phyloP scores from a whole-genome alignment of 1,140 invertebrate species.

The Augochlora pura region DNA sequence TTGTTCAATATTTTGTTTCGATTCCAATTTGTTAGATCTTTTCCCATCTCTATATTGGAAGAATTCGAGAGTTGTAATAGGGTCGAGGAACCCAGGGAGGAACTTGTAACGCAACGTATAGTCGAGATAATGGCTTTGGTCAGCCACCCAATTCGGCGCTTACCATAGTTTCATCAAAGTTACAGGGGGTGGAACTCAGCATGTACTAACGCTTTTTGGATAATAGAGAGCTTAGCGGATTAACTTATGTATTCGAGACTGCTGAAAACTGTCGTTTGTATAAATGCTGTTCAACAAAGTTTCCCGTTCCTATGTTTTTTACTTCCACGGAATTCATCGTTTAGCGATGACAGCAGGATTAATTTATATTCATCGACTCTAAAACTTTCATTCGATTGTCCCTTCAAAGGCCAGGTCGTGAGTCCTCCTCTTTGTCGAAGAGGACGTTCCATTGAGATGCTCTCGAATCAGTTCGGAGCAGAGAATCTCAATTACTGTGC shows the following conservation, averaged over 20 bases:
- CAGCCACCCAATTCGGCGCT: not conserved
- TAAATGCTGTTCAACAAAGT: no score
- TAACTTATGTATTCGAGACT: not conserved
- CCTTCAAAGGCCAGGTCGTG: not conserved
- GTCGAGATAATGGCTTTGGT: not conserved
- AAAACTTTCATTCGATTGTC: no score
- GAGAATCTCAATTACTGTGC: not conserved
- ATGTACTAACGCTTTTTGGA: not conserved
- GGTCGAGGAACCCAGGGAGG: not conserved
- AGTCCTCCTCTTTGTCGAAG: not conserved
- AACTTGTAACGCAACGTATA: not conserved
- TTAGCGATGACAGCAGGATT: no score
- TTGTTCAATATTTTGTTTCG: no score
- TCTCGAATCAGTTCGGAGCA: not conserved
- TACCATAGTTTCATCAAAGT: not conserved
- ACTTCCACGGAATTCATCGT: no score
- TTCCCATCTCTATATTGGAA: no score
- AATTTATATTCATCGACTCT: no score
- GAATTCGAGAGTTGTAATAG: not conserved
- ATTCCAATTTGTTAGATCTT: no score
- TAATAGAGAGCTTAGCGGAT: not conserved
- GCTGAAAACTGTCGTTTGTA: no score
- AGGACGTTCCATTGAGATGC: conserved; percentile 1
- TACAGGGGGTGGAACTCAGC: not conserved
- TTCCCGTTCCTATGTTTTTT: no score